Conservation (phyloP, 2,888 invertebrate species). For the Chrysodeixis includens region DNA sequence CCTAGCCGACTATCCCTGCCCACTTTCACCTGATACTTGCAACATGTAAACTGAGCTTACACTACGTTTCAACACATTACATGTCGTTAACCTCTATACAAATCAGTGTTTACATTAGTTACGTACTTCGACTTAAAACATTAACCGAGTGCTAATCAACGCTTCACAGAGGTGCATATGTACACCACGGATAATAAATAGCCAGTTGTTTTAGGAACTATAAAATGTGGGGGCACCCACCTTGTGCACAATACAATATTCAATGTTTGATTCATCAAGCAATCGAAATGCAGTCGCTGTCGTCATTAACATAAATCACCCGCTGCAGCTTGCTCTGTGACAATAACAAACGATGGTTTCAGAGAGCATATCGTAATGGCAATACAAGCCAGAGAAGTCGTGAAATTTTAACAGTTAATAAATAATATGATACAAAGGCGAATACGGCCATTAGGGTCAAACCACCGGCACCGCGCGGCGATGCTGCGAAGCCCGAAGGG, state of each 20-base stretch:
- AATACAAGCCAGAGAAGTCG: conserved; percentile 3
- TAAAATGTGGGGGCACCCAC: conserved; percentile 25
- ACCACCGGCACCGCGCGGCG: conserved; percentile 70
- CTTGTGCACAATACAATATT: conserved; percentile 8
- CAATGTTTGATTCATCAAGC: conserved; percentile 5
- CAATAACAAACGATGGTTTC: conserved; percentile 1
- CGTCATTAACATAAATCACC: conserved; percentile 3
- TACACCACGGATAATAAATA: conserved; percentile 52
- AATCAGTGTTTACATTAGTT: conserved; percentile 66
- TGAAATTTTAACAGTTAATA: conserved; percentile 42
- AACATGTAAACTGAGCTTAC: conserved; percentile 62
- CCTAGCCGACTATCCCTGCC: conserved; percentile 53
- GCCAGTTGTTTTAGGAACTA: conserved; percentile 26
- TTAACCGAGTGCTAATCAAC: conserved; percentile 64
- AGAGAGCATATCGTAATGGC: conserved; percentile 7
- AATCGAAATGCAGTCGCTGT: not conserved
- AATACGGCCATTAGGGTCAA: conserved; percentile 61
- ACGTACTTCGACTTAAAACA: conserved; percentile 60
- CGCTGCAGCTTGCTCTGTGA: not conserved
- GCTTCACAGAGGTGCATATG: conserved; percentile 57
- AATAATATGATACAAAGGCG: conserved; percentile 58
- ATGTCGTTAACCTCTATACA: conserved; percentile 71
- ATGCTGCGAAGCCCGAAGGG: conserved; percentile 50
- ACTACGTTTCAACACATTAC: conserved; percentile 63
- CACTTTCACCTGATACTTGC: conserved; percentile 65